Percentiles rank a stretch among this genome's conserved stretches.
phyloP scores from a whole-genome alignment of 1,140 invertebrate species.

The Cotesia glomerata region DNA sequence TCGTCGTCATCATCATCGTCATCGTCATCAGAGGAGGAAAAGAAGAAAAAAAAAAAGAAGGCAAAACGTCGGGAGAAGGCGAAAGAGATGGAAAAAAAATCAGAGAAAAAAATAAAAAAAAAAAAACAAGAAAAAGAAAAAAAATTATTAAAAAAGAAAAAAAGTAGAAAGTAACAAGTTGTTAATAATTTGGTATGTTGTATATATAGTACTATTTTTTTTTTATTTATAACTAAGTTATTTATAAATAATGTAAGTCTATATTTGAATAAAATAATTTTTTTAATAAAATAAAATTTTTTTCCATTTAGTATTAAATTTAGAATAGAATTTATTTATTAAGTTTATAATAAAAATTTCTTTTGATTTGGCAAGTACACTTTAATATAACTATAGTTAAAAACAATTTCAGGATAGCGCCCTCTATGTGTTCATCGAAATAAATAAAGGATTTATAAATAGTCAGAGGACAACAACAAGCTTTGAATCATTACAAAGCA shows the following conservation, averaged over 20 bases:
- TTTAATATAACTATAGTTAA: too few relatives aligned
- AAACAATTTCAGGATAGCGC: neutral
- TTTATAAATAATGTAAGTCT: too few relatives aligned
- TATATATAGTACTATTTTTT: neutral
- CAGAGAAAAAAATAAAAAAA: neutral
- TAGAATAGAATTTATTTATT: too few relatives aligned
- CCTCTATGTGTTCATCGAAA: too few relatives aligned
- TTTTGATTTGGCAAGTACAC: too few relatives aligned
- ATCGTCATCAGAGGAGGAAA: slow-evolving; percentile 15
- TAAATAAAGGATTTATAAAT: neutral
- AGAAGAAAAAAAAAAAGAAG: slow-evolving; percentile 9
- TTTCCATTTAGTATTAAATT: too few relatives aligned
- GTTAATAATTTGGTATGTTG: neutral
- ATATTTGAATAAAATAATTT: neutral
- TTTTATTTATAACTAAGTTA: neutral
- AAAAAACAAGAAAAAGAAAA: neutral
- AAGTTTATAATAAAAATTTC: too few relatives aligned
- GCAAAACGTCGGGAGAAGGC: neutral
- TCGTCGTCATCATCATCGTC: neutral
- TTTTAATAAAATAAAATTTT: neutral
- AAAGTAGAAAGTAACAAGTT: slow-evolving; percentile 9
- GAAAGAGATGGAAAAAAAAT: neutral
- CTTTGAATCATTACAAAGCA: too few relatives aligned
- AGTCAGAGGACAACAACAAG: too few relatives aligned
- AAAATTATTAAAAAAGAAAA: slow-evolving; percentile 16